Evolutionary conservation across 2,113 vertebrate species (phyloP).

Genomic region (Aramus guarauna): DNA sequence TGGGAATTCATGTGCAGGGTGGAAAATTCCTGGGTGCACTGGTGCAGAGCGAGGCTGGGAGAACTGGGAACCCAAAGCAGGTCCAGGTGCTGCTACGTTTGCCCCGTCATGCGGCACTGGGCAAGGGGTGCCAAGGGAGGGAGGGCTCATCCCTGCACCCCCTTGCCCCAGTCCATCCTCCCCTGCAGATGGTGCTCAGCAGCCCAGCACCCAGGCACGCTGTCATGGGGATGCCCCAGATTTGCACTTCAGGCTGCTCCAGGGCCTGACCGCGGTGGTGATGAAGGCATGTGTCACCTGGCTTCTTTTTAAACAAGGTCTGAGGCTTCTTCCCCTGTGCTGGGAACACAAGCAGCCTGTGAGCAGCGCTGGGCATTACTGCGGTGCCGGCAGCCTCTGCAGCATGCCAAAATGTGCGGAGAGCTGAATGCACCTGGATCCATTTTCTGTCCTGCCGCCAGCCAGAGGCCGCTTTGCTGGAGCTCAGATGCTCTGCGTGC

Average conservation of each 20-base stretch:
- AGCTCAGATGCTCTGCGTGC: rapidly evolving
- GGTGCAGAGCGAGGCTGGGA: background rate
- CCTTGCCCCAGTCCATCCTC: background rate
- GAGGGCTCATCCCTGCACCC: background rate
- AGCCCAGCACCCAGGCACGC: background rate
- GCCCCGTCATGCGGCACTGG: background rate
- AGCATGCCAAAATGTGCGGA: background rate
- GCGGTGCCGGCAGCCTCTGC: background rate
- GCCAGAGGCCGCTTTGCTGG: background rate
- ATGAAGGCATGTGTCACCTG: background rate
- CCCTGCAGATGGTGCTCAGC: rapidly evolving
- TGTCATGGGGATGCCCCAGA: background rate
- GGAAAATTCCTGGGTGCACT: background rate
- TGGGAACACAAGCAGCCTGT: rapidly evolving
- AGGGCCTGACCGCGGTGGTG: rapidly evolving
- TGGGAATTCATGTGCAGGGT: background rate
- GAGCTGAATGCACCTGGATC: background rate
- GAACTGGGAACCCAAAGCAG: background rate
- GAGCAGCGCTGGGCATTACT: background rate
- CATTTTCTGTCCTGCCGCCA: background rate
- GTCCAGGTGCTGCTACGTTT: background rate
- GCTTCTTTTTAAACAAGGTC: background rate
- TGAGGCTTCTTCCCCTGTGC: background rate
- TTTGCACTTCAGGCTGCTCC: background rate
- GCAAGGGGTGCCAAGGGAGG: background rate